Evolutionary conservation across 2,797 vertebrate species (phyloP).

Genomic region (Labeo calbasu): DNA sequence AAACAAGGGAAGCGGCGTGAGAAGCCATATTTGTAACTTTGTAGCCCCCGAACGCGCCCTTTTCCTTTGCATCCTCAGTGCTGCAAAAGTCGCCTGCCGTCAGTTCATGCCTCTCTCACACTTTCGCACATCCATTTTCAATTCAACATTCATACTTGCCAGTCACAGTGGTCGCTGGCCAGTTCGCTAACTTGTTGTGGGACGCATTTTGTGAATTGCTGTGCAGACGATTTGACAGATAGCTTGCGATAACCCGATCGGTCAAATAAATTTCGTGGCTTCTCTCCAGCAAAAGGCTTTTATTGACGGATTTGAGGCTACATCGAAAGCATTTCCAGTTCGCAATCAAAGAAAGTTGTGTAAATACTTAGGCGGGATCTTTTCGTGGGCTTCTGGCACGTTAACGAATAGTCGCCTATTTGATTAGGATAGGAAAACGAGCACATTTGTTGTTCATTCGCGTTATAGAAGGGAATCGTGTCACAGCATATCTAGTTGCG

Average conservation of each 20-base stretch:
- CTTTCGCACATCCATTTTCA: slow-evolving; percentile 41
- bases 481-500: slow-evolving; percentile 46
- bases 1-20: slow-evolving; percentile 74
- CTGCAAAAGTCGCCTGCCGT: slow-evolving; percentile 39
- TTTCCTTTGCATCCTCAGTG: slow-evolving; percentile 61
- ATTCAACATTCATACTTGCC: slow-evolving; percentile 17
- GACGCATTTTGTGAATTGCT: slow-evolving; percentile 47
- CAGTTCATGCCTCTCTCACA: slow-evolving; percentile 32
- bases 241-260: slow-evolving; percentile 14
- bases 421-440: slow-evolving; percentile 19
- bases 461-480: slow-evolving; percentile 33
- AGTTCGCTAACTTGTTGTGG: slow-evolving; percentile 52
- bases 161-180: slow-evolving; percentile 37
- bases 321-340: not conserved
- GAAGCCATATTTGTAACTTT: slow-evolving; percentile 97
- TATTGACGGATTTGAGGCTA: not conserved
- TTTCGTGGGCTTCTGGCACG: not conserved
- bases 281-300: slow-evolving; percentile 9
- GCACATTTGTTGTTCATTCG: slow-evolving; percentile 36
- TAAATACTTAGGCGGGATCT: slow-evolving; percentile 24
- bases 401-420: not conserved
- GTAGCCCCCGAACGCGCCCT: slow-evolving; percentile 85
- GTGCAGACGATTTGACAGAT: slow-evolving; percentile 38
- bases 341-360: slow-evolving; percentile 20
- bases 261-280: not conserved